A percentile compares a stretch with the other conserved stretches of the same genome.
Conservation (phyloP, 2,113 vertebrate genomes). For the Semicossyphus pulcher region DNA sequence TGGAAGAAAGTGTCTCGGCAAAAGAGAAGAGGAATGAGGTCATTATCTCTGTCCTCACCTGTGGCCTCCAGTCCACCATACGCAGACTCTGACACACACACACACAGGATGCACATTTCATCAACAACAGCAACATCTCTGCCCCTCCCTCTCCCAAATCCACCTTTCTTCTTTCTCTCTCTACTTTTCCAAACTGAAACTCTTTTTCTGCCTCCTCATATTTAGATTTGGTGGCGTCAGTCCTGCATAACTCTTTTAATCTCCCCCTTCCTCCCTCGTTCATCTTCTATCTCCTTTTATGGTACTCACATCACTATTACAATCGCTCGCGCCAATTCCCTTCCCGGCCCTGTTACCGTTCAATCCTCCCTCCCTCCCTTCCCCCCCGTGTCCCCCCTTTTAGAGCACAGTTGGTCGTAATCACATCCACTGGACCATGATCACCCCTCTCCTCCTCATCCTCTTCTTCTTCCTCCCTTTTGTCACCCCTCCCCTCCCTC, state of each 20-base stretch:
- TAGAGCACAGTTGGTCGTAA: conserved; percentile 64
- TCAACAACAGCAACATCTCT: conserved; percentile 44
- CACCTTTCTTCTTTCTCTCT: neutral
- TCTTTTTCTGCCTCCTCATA: conserved; percentile 4
- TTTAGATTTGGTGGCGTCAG: conserved; percentile 8
- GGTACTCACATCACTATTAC: conserved; percentile 56
- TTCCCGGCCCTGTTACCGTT: conserved; percentile 59
- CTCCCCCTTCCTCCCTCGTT: neutral
- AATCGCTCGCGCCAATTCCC: conserved; percentile 41
- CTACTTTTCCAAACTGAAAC: conserved; percentile 14
- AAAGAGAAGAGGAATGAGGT: conserved; percentile 81
- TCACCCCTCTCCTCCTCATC: conserved; percentile 69
- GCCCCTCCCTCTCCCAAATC: conserved; percentile 19
- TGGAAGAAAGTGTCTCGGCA: conserved; percentile 67
- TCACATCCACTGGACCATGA: conserved; percentile 72
- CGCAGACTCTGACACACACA: conserved; percentile 2
- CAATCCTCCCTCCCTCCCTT: conserved; percentile 11
- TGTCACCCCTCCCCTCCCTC: conserved; percentile 23
- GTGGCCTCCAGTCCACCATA: conserved; percentile 65
- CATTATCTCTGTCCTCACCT: conserved; percentile 80
- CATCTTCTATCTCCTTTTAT: conserved; percentile 1
- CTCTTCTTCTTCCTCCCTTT: conserved; percentile 63
- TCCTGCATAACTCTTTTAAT: conserved; percentile 24
- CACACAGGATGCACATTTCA: conserved; percentile 60
- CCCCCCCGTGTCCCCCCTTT: conserved; percentile 13